Percentiles rank a stretch among this genome's conserved stretches.
phyloP scores from a whole-genome alignment of 1,140 invertebrate genomes.

The Drosophila azteca region DNA sequence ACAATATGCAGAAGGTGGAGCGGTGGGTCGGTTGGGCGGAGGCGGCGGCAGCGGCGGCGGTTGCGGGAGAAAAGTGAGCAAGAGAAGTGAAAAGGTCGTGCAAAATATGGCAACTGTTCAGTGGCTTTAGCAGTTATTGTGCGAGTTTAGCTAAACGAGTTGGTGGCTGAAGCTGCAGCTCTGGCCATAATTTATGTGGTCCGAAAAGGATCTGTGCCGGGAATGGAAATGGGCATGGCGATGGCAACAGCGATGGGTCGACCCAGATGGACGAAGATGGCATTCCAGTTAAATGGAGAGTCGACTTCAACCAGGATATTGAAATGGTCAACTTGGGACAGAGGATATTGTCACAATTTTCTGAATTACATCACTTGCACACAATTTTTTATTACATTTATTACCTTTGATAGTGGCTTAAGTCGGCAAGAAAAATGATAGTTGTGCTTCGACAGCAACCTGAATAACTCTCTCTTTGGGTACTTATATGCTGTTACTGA shows the following conservation, averaged over 20 bases:
- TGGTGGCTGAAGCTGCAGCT: slow-evolving; percentile 53
- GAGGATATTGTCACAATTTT: no score
- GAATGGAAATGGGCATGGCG: not conserved
- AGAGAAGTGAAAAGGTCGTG: slow-evolving; percentile 58
- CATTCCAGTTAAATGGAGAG: slow-evolving; percentile 1
- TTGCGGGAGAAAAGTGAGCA: slow-evolving; percentile 13
- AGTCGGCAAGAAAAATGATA: no score
- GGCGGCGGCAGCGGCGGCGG: not conserved
- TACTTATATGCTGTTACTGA: no score
- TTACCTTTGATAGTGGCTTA: no score
- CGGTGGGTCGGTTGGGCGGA: not conserved
- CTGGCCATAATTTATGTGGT: slow-evolving; percentile 38
- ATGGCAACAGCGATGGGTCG: not conserved
- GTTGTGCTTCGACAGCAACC: no score
- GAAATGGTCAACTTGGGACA: slow-evolving; percentile 25
- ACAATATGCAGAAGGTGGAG: slow-evolving; percentile 64
- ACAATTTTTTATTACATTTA: not conserved
- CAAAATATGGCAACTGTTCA: slow-evolving; percentile 70
- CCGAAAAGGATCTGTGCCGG: slow-evolving; percentile 7
- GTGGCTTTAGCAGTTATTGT: slow-evolving; percentile 69
- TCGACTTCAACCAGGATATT: slow-evolving; percentile 27
- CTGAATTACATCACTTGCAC: no score
- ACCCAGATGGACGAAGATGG: slow-evolving; percentile 6
- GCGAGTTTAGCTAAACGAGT: slow-evolving; percentile 71
- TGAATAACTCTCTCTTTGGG: no score